These are phyloP conservation scores for Dyspetes luteomarginatus DNA, from an alignment of 2,888 invertebrate genomes.

Conservation along the genomic window DNA sequence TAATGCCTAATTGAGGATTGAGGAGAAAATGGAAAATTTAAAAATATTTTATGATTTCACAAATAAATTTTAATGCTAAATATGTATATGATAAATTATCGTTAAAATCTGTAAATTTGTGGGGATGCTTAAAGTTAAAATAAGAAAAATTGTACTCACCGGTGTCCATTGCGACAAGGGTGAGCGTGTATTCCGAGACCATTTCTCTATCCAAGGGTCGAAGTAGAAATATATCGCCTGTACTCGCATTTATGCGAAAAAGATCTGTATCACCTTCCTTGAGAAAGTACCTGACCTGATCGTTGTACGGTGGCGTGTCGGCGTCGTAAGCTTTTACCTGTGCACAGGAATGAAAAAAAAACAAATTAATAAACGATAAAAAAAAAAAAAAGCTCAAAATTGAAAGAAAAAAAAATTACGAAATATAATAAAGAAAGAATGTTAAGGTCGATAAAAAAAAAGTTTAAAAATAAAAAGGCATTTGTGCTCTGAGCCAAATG, in stretches of 20 bases:
- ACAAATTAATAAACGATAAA: background rate
- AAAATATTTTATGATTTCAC: too few relatives aligned
- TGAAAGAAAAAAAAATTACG: conserved; percentile 17
- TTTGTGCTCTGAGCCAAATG: too few relatives aligned
- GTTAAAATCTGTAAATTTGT: background rate
- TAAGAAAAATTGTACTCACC: conserved; percentile 86
- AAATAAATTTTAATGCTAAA: background rate
- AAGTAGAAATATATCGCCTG: conserved; percentile 94
- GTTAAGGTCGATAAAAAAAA: background rate
- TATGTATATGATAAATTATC: conserved; percentile 4
- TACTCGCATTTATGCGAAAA: conserved; percentile 95
- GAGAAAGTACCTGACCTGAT: conserved; percentile 95
- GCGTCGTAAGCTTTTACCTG: conserved; percentile 95
- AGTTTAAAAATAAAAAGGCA: too few relatives aligned
- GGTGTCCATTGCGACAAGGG: conserved; percentile 96
- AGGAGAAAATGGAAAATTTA: too few relatives aligned
- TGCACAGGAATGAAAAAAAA: conserved; percentile 24
- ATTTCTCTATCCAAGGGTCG: conserved; percentile 93
- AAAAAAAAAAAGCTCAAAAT: too few relatives aligned
- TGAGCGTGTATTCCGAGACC: conserved; percentile 92
- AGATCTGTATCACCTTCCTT: conserved; percentile 96
- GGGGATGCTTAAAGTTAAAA: background rate
- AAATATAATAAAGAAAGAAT: conserved; percentile 16
- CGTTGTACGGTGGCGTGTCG: conserved; percentile 95
- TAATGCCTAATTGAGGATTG: background rate